Evolutionary conservation across 2,888 invertebrate species (phyloP), one percentile per base, ranked within the genome.

Genomic region (Allacma fusca): DNA sequence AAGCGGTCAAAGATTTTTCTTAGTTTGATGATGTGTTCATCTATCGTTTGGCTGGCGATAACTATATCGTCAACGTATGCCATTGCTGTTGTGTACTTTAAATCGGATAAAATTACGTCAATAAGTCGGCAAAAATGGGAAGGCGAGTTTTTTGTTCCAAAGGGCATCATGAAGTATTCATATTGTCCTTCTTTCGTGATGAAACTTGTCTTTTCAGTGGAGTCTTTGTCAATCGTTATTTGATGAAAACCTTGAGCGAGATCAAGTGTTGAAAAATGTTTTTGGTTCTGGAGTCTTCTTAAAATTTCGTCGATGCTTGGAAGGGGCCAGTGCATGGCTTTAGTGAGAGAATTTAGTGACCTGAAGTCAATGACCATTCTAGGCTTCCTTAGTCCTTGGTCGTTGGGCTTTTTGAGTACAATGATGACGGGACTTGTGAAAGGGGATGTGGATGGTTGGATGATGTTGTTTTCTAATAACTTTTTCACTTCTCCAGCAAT

Each of bases 381-480:
- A 12, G 13, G 1, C 23, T 64, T 28, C 12, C 13, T 7, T 64
- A 24, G 4, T 13, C 64, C 64, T 64, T 28, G n/a, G 1, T 64
- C 28, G 9, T 64, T 23, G 1, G 68, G 62, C 16, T 62, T 62
- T 16, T 62, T 62, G 24, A n/a, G 2, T 23, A 29, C 68, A 13
- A 68, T 2, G 1, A 68, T 34, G 19, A 26, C 28, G 1, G 68
- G 68, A 29, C n/a, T n/a, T 7, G 29, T 1, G 13, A 5, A 68
- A 5, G 68, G 68, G 9, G 68, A 68, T 4, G 21, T 68, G 68
- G n/a, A 29, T 13, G 68, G 68, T 29, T 68, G 9, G 5, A 68
- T 34, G 23, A 68, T 19, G 4, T n/a, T 29, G 2, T 12, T 13
- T 19, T 29, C 34, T 16, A 68, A 34, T 21, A 34, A n/a, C 4